Evolutionary conservation across 1,140 invertebrate genomes (phyloP), one percentile per base, ranked within the genome.

Genomic region (Aradophagus sp.): DNA sequence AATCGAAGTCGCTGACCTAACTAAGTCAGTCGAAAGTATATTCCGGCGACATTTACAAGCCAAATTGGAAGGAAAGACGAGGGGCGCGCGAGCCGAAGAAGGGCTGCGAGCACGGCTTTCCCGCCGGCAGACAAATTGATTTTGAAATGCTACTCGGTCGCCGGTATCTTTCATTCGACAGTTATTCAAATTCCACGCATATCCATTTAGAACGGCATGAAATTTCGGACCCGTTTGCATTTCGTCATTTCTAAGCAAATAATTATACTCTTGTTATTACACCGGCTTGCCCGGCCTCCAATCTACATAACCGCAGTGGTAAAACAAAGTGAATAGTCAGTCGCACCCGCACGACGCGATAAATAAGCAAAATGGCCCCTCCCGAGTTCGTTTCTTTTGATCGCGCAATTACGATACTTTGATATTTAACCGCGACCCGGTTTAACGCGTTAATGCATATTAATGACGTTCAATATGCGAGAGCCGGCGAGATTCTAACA

Each of bases 21-120:
- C 52, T 34, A 35, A 68, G 52, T 62, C 52, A 69, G 39, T 59
- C 50, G 53, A 65, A 68, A 78, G 80, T 81, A 78, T 81, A 82
- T 81, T 82, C 78, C 77, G 74, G 73, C 56, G 73, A 69, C 76
- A 83, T 83, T 83, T 83, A 82, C 80, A 83, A 82, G 77, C 78
- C 79, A 83, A 83, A 83, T 83, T 82, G 81, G 73, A 77, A 73
- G 77, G 76, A 80, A 80, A 77, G 74, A 77, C 79, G 77, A 77
- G 73, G 55, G 69, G 65, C 52, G 59, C 39, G n/a, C n/a, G n/a
- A 42, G 36, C 55, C 45, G 65, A 71, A 69, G 70, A 67, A 72
- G 71, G 62, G 58, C 53, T 34, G 58, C 48, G 65, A 71, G 65
- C 73, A 69, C 62, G 72, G 69, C 68, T 75, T 67, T 53, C 68